Percentiles rank a stretch among this genome's conserved stretches.
Evolutionary conservation across 1,140 invertebrate species (phyloP).

Genomic region (Lamellibrachia luymesi): DNA sequence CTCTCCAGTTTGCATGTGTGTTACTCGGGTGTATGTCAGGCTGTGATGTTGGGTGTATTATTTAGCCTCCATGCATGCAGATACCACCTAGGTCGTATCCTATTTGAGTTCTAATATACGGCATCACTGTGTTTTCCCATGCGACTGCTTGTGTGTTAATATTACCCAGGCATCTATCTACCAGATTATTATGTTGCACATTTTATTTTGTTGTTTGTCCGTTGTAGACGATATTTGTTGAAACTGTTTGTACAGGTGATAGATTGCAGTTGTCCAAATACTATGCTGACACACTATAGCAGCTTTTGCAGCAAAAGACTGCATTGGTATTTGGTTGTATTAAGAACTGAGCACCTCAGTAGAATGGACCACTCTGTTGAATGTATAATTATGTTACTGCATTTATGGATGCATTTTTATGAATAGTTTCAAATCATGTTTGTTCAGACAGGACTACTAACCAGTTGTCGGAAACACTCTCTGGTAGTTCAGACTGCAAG

Average conservation of each 20-base stretch:
- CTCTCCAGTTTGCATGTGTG: neutral
- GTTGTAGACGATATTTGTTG: neutral
- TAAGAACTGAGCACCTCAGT: neutral
- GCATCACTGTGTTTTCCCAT: neutral
- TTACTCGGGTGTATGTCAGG: neutral
- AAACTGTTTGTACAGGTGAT: neutral
- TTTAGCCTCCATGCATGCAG: neutral
- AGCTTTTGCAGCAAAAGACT: neutral
- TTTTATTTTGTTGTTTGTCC: neutral
- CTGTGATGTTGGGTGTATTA: neutral
- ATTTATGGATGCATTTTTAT: neutral
- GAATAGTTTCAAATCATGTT: conserved; percentile 5
- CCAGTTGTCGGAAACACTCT: neutral
- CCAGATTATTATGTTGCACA: neutral
- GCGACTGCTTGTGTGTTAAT: too few species aligned
- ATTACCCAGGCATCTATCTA: neutral
- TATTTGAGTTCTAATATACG: neutral
- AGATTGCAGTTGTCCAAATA: neutral
- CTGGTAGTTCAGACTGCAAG: neutral
- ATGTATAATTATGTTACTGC: neutral
- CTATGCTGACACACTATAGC: neutral
- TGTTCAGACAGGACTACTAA: neutral
- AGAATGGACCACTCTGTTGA: neutral
- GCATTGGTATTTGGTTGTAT: neutral
- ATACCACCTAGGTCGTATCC: neutral